A percentile compares a stretch with the other conserved stretches of the same genome.
These are phyloP conservation scores for Drosophila atripex DNA, from an alignment of 2,888 invertebrate genomes.

Conservation along the genomic window DNA sequence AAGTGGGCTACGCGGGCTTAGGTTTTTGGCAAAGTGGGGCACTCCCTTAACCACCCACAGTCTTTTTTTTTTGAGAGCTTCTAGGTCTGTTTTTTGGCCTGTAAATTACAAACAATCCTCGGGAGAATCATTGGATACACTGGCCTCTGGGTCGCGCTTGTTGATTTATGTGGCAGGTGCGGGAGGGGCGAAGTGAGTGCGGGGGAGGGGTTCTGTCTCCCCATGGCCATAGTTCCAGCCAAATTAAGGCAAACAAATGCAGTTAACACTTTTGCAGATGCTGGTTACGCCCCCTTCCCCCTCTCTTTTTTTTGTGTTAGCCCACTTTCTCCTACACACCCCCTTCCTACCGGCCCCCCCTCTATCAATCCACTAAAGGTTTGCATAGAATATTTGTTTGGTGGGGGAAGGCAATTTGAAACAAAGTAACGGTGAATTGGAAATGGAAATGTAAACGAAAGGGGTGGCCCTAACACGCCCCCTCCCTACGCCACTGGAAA, in stretches of 20 bases:
- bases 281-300: neutral
- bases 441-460: slow-evolving; percentile 17
- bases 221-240: slow-evolving; percentile 16
- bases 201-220: neutral
- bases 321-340: neutral
- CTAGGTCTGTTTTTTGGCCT: slow-evolving; percentile 55
- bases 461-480: too few species aligned
- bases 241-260: slow-evolving; percentile 44
- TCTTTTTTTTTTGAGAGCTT: slow-evolving; percentile 24
- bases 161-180: slow-evolving; percentile 51
- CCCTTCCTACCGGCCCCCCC: neutral
- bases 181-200: neutral
- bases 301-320: too few species aligned
- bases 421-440: slow-evolving; percentile 16
- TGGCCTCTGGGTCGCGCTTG: slow-evolving; percentile 47
- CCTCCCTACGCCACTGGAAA: neutral
- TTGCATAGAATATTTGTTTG: slow-evolving; percentile 39
- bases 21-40: slow-evolving; percentile 4
- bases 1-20: neutral
- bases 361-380: slow-evolving; percentile 31
- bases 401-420: slow-evolving; percentile 37
- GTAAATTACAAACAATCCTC: slow-evolving; percentile 70
- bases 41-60: neutral
- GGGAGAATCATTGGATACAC: slow-evolving; percentile 51
- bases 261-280: slow-evolving; percentile 31